Base-by-base conservation (phyloP, 2,113 vertebrate species). In the Sisor rabdophorus region DNA sequence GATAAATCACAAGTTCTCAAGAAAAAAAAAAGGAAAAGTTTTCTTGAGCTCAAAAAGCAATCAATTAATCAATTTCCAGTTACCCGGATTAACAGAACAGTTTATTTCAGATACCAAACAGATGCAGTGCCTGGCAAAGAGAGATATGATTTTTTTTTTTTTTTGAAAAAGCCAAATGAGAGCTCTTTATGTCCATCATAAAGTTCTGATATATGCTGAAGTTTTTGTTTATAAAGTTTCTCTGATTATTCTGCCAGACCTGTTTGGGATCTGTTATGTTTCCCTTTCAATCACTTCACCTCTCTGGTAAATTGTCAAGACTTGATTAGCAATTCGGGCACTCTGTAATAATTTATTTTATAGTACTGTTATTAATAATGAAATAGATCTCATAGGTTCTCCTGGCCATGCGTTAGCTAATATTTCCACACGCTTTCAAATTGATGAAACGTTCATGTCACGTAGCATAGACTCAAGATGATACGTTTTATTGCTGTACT, bases 51-150 rank as follows among this genome's bases (percentile, higher is more conserved):
- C 53, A 36, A 9, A 7, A 36, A 36, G 6, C 6, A 6, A 3
- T 6, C 63, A 86, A 80, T 72, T 81, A 71, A 40, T 67, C 60
- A 20, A 1, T 74, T 85, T 86, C 82, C 82, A 84, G 75, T 20
- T 47, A 28, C 58, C 54, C 47, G 36, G 54, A 50, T 50, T 68
- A 50, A 26, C 64, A 28, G 2, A 17, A 26, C 3, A 0, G 24
- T 48, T 17, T 26, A 19, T 48, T 67, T 24, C 22, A 82, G 68
- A 81, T 6, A 71, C 70, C 79, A 70, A 79, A 77, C 59, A 68
- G 12, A 48, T 6, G 17, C 61, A 11, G 12, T 40, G n/a, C 60
- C 28, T 61, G 28, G 30, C n/a, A 36, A 12, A 64, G 61, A 64
- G 32, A 64, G 10, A 13, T 44, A 17, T 26, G n/a, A 9, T 26